Percentiles rank a stretch among this genome's conserved stretches.
phyloP scores from a whole-genome alignment of 2,797 vertebrate species.

The Naso thynnoides region DNA sequence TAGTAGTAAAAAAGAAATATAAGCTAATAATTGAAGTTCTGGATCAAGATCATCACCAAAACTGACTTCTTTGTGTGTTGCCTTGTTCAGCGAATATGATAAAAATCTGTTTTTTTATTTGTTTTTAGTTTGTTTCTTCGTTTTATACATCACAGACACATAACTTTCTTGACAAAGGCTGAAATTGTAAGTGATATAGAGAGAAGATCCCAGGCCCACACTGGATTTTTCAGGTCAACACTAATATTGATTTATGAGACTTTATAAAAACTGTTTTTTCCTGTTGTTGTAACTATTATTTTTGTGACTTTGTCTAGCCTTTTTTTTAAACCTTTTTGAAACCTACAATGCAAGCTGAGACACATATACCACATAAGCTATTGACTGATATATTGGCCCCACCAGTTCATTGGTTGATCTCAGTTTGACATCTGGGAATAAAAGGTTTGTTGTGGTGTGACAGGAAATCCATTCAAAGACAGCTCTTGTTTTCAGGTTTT shows the following conservation, averaged over 20 bases:
- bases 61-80: neutral
- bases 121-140: too few relatives aligned
- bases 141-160: too few relatives aligned
- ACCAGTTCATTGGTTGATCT: neutral
- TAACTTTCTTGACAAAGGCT: neutral
- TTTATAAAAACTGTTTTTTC: neutral
- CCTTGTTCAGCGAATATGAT: neutral
- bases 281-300: too few relatives aligned
- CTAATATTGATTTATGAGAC: neutral
- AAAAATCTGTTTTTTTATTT: neutral
- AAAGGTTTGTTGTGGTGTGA: neutral
- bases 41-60: constrained; percentile 27
- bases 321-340: too few relatives aligned
- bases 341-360: too few relatives aligned
- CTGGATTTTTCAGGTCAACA: too few relatives aligned
- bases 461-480: neutral
- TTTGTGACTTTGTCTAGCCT: too few relatives aligned
- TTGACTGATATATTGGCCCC: neutral
- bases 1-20: neutral
- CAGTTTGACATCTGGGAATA: neutral
- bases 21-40: neutral
- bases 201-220: too few relatives aligned
- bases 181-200: neutral
- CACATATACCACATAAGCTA: neutral
- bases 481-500: neutral